Evolutionary conservation across 1,140 invertebrate genomes (phyloP), one percentile per base, ranked within the genome.

Genomic region (Ostrea edulis): DNA sequence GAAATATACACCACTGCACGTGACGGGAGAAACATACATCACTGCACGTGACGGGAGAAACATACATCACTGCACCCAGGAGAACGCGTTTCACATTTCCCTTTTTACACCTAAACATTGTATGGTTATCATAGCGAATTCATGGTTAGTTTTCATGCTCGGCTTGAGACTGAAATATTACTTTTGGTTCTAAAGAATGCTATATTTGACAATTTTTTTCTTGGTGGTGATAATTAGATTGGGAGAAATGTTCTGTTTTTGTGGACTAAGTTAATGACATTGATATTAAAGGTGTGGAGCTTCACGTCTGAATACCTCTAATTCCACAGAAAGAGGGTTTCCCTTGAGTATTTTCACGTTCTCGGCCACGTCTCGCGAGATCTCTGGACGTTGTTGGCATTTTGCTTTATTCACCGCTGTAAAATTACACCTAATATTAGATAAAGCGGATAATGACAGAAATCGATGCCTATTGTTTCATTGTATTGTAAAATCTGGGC

Each of bases 361-460:
- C 68, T 29, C 68, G 68, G 68, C 14, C 68, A 29, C 25, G 68
- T 77, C 68, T 77, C 68, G 68, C 9, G 68, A 77, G 68, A 77
- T 8, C 29, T 77, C 29, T 77, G 68, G 68, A 77, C 68, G 68
- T 77, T 77, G 68, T 77, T 77, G 68, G 68, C 68, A 77, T 77
- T 77, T 77, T 77, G 25, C 68, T 77, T 77, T 77, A 77, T 77
- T 77, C 68, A 29, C 68, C 68, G 55, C 68, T 77, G 68, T 77
- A 77, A 77, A 77, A 77, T 77, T 77, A 77, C 68, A 77, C 68
- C 68, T 77, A 35, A 77, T 77, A 77, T 77, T 77, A 77, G 68
- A 77, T 77, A 25, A 77, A 29, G 25, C 68, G 68, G 68, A 77
- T 77, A 77, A 77, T 77, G 68, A 29, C 68, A 77, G 25, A 77